Conservation (phyloP, 1,140 invertebrate genomes). For the Neocloeon triangulifer region DNA sequence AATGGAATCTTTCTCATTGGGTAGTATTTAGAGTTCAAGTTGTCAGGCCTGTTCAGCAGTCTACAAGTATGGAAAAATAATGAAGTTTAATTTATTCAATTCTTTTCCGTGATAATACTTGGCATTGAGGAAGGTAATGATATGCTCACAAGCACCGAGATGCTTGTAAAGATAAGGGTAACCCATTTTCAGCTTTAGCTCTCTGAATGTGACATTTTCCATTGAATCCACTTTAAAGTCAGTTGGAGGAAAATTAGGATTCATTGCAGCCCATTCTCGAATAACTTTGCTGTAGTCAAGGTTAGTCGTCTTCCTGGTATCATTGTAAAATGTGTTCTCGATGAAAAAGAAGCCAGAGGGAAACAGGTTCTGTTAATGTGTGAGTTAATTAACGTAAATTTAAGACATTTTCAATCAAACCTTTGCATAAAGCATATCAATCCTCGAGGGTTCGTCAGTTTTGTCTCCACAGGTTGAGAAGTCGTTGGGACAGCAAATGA, state of each 20-base stretch:
- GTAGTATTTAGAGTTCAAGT: slow-evolving; percentile 19
- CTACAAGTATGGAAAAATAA: slow-evolving; percentile 16
- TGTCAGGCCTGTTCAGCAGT: slow-evolving; percentile 23
- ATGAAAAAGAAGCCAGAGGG: slow-evolving; percentile 58
- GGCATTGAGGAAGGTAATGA: slow-evolving; percentile 51
- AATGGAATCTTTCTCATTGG: slow-evolving; percentile 24
- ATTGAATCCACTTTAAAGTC: slow-evolving; percentile 27
- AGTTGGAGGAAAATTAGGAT: too few relatives aligned
- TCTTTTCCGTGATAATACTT: too few relatives aligned
- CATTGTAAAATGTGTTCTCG: slow-evolving; percentile 56
- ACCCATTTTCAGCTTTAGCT: slow-evolving; percentile 39
- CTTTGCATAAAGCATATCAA: slow-evolving; percentile 3
- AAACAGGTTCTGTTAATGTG: slow-evolving; percentile 35
- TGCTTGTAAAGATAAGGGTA: slow-evolving; percentile 66
- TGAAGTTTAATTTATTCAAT: too few relatives aligned
- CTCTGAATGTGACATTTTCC: slow-evolving; percentile 32
- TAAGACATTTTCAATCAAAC: slow-evolving; percentile 4
- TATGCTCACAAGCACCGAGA: slow-evolving; percentile 74
- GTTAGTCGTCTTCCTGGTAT: slow-evolving; percentile 29
- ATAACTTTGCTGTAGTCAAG: slow-evolving; percentile 38
- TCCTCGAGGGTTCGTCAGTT: slow-evolving; percentile 24
- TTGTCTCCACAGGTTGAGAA: slow-evolving; percentile 30
- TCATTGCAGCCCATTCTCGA: slow-evolving; percentile 36
- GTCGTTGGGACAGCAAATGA: slow-evolving; percentile 44
- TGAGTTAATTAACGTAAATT: slow-evolving; percentile 3